Evolutionary conservation across 2,888 invertebrate species (phyloP).

Genomic region (Clivina fossor): DNA sequence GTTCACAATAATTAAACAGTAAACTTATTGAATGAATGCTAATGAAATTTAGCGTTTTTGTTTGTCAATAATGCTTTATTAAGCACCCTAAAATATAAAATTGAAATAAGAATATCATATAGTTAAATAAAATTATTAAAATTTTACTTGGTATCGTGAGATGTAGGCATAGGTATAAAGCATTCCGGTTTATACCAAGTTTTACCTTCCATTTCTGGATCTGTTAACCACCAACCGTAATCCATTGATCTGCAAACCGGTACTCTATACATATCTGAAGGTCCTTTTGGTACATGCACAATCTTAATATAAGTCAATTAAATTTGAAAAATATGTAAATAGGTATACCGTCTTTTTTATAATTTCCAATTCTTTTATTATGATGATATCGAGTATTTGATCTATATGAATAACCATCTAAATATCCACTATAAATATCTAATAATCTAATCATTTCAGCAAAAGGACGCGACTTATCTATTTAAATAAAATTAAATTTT

Average conservation of each 20-base stretch:
- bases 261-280: constrained; percentile 56
- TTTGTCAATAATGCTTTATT: constrained; percentile 40
- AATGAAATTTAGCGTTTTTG: constrained; percentile 40
- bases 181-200: constrained; percentile 54
- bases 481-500: constrained; percentile 6
- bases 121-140: constrained; percentile 8
- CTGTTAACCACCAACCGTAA: constrained; percentile 58
- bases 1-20: no score
- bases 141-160: constrained; percentile 50
- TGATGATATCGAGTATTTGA: constrained; percentile 51
- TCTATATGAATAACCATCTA: constrained; percentile 60
- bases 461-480: constrained; percentile 43
- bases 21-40: background rate
- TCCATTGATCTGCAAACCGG: constrained; percentile 55
- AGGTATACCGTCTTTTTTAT: background rate
- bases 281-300: constrained; percentile 46
- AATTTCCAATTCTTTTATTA: background rate
- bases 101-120: background rate
- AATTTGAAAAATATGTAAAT: background rate
- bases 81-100: constrained; percentile 36
- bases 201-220: constrained; percentile 50
- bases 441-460: constrained; percentile 52
- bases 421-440: constrained; percentile 57
- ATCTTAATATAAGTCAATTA: background rate
- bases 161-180: constrained; percentile 52